Base-by-base conservation (phyloP, 2,113 vertebrate species). In the Pterocles burchelli region DNA sequence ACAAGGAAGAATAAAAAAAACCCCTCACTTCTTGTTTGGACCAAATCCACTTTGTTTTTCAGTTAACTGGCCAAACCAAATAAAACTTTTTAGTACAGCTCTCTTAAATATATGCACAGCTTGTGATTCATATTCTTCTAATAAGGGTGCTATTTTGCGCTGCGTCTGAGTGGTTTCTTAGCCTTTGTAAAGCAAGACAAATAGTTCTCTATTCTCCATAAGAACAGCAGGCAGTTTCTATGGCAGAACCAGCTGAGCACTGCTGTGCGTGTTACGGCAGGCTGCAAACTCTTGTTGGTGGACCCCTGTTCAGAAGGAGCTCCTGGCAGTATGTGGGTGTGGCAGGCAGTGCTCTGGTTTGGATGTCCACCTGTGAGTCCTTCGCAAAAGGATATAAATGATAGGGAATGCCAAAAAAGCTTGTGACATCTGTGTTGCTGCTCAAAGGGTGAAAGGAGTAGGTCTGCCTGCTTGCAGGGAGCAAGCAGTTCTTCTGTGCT, bases 21-120 rank as follows among this genome's bases (percentile, higher is more conserved):
- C 11, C 22, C 49, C 43, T 86, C 20, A 22, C 48, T 93, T 90
- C 75, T 93, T 93, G 51, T 90, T 93, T 93, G 91, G 73, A 75
- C 52, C 73, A 87, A 84, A 81, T 93, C 80, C 70, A 78, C 57
- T 93, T 86, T 90, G 72, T 92, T 93, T 92, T 90, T 95, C 76
- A 78, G 65, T 92, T 87, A 81, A 87, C 8, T 25, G 73, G 68
- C 86, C 86, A 93, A 96, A 89, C 21, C 51, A 80, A 95, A 92
- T 90, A 63, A 52, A 34, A 41, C 18, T 13, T 65, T 89, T 95
- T 78, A 86, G 43, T 84, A 45, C 43, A 55, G 48, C 24, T 58
- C 61, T 94, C 62, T 93, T 85, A 83, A 94, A 93, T 92, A 78
- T 21, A 75, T 0, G 24, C 89, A 68, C 86, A 89, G 83, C 74